Base-by-base conservation (phyloP, 2,888 invertebrate species). In the Dendrolimus houi region DNA sequence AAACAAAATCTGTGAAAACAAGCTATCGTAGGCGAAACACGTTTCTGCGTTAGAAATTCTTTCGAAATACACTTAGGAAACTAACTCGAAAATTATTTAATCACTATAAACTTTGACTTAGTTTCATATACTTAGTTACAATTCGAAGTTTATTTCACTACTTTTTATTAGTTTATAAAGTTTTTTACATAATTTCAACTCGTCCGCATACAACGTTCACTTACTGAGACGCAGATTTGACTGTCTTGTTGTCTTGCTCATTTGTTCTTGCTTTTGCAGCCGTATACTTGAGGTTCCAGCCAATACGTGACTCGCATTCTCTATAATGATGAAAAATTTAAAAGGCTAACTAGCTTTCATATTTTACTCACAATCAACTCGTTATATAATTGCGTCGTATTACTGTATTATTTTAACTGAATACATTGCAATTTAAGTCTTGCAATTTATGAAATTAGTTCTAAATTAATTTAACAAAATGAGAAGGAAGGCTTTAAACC, bases 241-340 rank as follows among this genome's bases (percentile, higher is more conserved):
- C 83, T 82, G 75, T 67, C 70, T 71, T 60, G 58, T 58, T 60
- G 29, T 29, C 29, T 29, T 29, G 29, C 29, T 29, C 29, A 29
- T 29, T 29, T 29, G 29, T 29, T 29, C 29, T 29, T 29, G 29
- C 29, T 29, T 29, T 29, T 29, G 29, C 29, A 29, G 29, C 29
- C 29, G 29, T 6, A 29, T 29, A 10, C 12, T 47, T 12, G 47
- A 47, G 2, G 12, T 47, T 12, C 2, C 12, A 61, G 62, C 83
- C 83, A 83, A 81, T 83, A 73, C 72, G 64, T 67, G 70, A 63
- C 70, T 74, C 74, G 79, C 85, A 79, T 85, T 87, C 86, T 82
- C 85, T 75, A 61, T 74, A 79, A 17, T n/a, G 12, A 7, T 9
- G n/a, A 17, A 2, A 53, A 53, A 47, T 47, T 47, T 47, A 47